These are phyloP conservation scores for Thalassoma bifasciatum DNA, from an alignment of 2,113 vertebrate genomes.

Conservation along the genomic window DNA sequence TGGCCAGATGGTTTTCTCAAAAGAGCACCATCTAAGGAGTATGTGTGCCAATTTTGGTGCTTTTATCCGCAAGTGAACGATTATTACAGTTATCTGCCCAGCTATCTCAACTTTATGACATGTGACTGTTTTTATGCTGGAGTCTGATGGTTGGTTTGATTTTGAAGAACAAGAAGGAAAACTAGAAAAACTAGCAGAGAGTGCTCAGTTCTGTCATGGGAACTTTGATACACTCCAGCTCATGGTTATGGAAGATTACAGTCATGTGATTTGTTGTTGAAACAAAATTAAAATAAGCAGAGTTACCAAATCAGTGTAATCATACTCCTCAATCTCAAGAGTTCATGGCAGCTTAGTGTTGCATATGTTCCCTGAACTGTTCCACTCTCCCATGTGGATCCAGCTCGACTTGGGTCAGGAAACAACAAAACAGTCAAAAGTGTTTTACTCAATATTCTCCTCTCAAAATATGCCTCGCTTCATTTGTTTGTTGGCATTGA, in stretches of 20 bases:
- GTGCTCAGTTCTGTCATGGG: constrained; percentile 15
- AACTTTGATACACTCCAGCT: constrained; percentile 30
- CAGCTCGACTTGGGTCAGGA: constrained; percentile 55
- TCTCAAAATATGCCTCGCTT: constrained; percentile 58
- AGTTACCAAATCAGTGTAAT: constrained; percentile 47
- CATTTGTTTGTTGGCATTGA: constrained; percentile 73
- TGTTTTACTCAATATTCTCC: constrained; percentile 55
- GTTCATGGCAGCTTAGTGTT: constrained; percentile 37
- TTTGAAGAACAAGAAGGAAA: background rate
- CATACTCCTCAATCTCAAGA: constrained; percentile 44
- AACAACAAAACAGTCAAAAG: constrained; percentile 57
- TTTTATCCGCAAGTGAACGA: too few relatives aligned
- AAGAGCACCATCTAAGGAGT: too few relatives aligned
- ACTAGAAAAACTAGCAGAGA: constrained; percentile 1
- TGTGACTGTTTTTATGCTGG: background rate
- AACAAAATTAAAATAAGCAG: constrained; percentile 49
- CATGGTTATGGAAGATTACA: constrained; percentile 20
- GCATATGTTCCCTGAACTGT: constrained; percentile 35
- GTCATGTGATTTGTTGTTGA: constrained; percentile 33
- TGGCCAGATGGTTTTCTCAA: too few relatives aligned
- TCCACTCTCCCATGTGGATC: constrained; percentile 39
- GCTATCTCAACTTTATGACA: background rate
- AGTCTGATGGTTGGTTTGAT: background rate
- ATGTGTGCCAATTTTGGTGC: too few relatives aligned
- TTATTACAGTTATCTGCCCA: too few relatives aligned